Percentiles rank a stretch among this genome's conserved stretches.
phyloP scores from a whole-genome alignment of 2,797 vertebrate species.

The Sardinella longiceps region DNA sequence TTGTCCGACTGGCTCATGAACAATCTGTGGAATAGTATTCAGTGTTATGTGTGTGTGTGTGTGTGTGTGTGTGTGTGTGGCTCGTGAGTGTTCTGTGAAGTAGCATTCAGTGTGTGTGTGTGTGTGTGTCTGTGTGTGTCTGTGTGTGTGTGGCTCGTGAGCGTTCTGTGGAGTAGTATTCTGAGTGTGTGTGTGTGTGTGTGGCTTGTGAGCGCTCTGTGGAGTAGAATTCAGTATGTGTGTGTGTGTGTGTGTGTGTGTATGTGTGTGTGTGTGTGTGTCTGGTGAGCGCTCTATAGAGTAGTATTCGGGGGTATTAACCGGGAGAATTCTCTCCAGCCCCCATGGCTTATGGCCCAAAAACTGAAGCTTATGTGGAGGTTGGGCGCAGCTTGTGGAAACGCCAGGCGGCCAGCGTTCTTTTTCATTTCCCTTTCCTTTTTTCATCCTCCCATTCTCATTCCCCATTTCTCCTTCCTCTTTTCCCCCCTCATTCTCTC shows the following conservation, averaged over 20 bases:
- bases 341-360: neutral
- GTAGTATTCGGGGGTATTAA: neutral
- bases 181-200: too few species aligned
- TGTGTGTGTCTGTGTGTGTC: neutral
- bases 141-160: neutral
- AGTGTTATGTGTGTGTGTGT: neutral
- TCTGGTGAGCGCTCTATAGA: neutral
- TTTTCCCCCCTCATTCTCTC: constrained; percentile 47
- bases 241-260: too few species aligned
- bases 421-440: neutral
- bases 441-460: neutral
- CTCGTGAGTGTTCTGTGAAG: too few species aligned
- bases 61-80: neutral
- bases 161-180: too few species aligned
- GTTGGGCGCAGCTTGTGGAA: neutral
- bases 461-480: neutral
- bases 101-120: neutral
- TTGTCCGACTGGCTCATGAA: neutral
- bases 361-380: constrained; percentile 1
- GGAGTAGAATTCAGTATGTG: too few species aligned
- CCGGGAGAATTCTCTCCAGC: neutral
- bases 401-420: neutral
- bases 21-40: too few species aligned
- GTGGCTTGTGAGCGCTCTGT: too few species aligned
- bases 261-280: too few species aligned